Percentiles rank a stretch among this genome's conserved stretches.
These are phyloP conservation scores for Kradibia gibbosae DNA, from an alignment of 1,140 invertebrate genomes.

Conservation along the genomic window DNA sequence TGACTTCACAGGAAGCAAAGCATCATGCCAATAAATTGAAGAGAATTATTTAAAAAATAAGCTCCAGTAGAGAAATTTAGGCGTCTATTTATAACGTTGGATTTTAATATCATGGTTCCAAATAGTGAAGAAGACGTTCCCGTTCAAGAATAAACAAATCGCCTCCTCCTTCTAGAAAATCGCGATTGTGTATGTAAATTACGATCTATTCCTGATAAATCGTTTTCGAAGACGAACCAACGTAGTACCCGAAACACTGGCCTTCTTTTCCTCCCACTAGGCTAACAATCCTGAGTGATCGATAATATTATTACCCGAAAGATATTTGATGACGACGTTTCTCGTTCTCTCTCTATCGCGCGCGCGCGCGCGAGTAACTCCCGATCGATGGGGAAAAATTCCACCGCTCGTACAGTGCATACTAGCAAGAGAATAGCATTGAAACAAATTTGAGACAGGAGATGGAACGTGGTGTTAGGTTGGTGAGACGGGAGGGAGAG, in stretches of 20 bases:
- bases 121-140: constrained; percentile 29
- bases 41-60: neutral
- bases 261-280: neutral
- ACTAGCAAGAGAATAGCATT: constrained; percentile 9
- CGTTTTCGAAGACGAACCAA: constrained; percentile 13
- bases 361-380: neutral
- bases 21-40: neutral
- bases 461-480: neutral
- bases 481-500: neutral
- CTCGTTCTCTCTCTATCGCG: neutral
- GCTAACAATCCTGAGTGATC: neutral
- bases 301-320: constrained; percentile 38
- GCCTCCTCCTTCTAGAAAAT: neutral
- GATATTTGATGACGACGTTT: constrained; percentile 35
- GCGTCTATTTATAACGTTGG: neutral
- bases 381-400: constrained; percentile 22
- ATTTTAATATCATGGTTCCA: constrained; percentile 31
- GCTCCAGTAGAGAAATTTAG: no score
- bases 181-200: constrained; percentile 1
- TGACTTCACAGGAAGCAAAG: neutral
- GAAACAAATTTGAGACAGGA: neutral
- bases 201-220: constrained; percentile 1
- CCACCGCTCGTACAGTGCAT: neutral
- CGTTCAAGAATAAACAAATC: neutral
- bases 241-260: neutral